Conservation (phyloP, 2,797 vertebrate genomes). For the Bradypodion ventrale region DNA sequence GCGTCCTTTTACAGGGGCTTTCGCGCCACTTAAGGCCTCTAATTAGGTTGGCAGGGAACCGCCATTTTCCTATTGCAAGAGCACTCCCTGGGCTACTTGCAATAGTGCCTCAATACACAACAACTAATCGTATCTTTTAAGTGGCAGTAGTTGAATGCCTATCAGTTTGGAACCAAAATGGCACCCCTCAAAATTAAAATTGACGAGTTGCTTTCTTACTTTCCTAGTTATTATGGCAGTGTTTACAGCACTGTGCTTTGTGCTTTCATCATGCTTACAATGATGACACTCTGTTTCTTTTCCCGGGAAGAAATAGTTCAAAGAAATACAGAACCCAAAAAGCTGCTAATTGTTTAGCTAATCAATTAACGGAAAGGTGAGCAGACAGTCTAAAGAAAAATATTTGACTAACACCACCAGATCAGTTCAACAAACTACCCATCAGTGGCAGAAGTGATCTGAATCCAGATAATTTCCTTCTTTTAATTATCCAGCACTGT, state of each 20-base stretch:
- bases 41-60: no score
- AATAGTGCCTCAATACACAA: no score
- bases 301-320: not conserved
- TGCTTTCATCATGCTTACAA: not conserved
- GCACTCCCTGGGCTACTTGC: no score
- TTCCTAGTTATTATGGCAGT: no score
- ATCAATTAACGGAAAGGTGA: not conserved
- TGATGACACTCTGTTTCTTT: not conserved
- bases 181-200: not conserved
- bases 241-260: no score
- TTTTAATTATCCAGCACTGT: slow-evolving; percentile 49
- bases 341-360: not conserved
- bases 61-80: no score
- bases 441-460: slow-evolving; percentile 48
- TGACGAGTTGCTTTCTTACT: no score
- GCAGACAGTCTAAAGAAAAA: not conserved
- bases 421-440: slow-evolving; percentile 55
- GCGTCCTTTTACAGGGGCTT: no score
- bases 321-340: not conserved
- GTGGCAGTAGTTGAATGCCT: not conserved
- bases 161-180: not conserved
- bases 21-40: no score
- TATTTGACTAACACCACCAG: not conserved
- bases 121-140: not conserved
- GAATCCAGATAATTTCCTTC: slow-evolving; percentile 59